Base-by-base conservation (phyloP, 2,797 vertebrate species). In the Gambelia wislizenii region DNA sequence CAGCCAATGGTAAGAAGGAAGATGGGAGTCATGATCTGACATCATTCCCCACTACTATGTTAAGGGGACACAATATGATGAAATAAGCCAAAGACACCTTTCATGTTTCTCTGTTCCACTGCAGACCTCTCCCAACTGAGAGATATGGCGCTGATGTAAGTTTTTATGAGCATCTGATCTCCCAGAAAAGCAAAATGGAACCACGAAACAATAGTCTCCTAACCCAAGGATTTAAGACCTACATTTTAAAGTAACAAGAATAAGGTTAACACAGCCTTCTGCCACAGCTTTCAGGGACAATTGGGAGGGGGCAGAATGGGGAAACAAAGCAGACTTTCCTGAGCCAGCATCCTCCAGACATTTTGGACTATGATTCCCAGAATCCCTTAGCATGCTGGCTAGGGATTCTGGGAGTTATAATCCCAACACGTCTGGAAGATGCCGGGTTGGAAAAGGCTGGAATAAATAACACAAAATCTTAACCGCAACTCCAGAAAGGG, bases 401-500 rank as follows among this genome's bases (percentile, higher is more conserved):
- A 20, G 16, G 42, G 74, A 44, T 76, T 76, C 25, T 76, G 42
- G 4, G 42, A 47, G 74, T 14, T 30, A 9, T 47, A 47, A 44
- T 44, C 9, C 64, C 74, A 47, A 76, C 6, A 44, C 25, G 27
- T 8, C 22, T 47, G 74, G 74, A 76, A 44, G 5, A 25, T 3
- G 44, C 74, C 13, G 25, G 25, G 8, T 76, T 33, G 25, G 44
- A 27, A 36, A 72, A 69, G 61, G 0, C 2, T 72, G 36, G 18
- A 76, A 78, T 56, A 76, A 8, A 36, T 7, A 72, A 61, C 33
- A n/a, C 69, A 64, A 64, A 10, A 78, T 69, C 30, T 70, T 56
- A 77, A 80, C 74, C 74, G 12, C 88, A 61, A 67, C 39, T 54
- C 78, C 56, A 89, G 47, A 72, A 83, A 82, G 30, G 44, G 49